phyloP scores from a whole-genome alignment of 2,888 invertebrate genomes.

The Eurytoma californica region DNA sequence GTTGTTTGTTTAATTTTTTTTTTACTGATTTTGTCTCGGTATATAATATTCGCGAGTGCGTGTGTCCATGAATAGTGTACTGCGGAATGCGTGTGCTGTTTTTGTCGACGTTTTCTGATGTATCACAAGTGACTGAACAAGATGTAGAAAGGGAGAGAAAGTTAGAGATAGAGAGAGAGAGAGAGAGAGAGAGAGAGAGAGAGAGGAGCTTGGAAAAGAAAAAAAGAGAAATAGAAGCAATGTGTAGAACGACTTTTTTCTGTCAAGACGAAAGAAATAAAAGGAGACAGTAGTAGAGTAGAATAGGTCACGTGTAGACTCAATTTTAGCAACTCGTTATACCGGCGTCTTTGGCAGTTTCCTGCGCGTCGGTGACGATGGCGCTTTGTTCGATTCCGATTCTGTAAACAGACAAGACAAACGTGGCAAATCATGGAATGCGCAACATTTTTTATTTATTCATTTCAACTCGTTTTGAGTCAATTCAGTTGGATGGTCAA shows the following conservation, averaged over 20 bases:
- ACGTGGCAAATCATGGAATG: constrained; percentile 8
- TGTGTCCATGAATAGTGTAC: constrained; percentile 6
- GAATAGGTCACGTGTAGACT: constrained; percentile 79
- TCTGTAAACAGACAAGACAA: constrained; percentile 79
- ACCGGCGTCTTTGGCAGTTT: constrained; percentile 98
- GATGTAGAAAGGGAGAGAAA: constrained; percentile 57
- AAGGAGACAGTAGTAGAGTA: constrained; percentile 77
- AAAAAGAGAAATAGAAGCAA: constrained; percentile 68
- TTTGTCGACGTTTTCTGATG: constrained; percentile 2
- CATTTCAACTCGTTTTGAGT: no score
- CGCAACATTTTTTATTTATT: neutral
- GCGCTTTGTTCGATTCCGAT: constrained; percentile 90
- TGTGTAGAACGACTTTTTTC: constrained; percentile 64
- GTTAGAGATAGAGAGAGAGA: constrained; percentile 64
- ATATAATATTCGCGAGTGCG: neutral
- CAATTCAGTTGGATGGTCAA: no score
- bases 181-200: neutral
- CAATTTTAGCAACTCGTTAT: constrained; percentile 81
- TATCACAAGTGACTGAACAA: constrained; percentile 32
- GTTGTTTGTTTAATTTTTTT: neutral
- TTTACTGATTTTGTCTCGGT: neutral
- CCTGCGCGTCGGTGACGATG: constrained; percentile 92
- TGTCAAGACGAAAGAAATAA: constrained; percentile 56
- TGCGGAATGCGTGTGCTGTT: neutral
- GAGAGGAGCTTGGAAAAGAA: constrained; percentile 59